phyloP scores from a whole-genome alignment of 53 echinoderm and acorn worm genomes.

The Echinometra lucunter region DNA sequence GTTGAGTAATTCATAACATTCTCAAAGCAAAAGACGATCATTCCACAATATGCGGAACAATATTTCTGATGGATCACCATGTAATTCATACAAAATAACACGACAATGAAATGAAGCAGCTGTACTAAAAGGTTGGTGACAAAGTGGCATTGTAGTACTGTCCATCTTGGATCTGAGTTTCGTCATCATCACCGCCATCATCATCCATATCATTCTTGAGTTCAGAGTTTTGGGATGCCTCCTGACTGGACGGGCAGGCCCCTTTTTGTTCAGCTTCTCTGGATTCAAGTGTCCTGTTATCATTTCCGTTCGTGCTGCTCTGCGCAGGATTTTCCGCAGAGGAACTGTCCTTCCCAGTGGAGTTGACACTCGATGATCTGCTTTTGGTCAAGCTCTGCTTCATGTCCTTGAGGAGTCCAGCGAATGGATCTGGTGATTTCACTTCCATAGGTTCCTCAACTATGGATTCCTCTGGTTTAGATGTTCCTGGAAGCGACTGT shows the following conservation, averaged over 20 bases:
- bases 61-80: not conserved
- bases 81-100: not conserved
- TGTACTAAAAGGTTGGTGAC: constrained; percentile 55
- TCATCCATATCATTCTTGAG: not conserved
- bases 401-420: constrained; percentile 65
- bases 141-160: constrained; percentile 40
- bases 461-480: not conserved
- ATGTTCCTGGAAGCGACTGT: not conserved
- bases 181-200: constrained; percentile 37
- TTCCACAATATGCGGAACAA: not conserved
- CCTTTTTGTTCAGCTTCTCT: constrained; percentile 1
- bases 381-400: constrained; percentile 55
- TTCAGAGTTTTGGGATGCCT: not conserved
- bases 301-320: not conserved
- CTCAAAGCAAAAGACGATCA: not conserved
- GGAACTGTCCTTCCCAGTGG: constrained; percentile 6
- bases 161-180: constrained; percentile 61
- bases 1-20: not conserved
- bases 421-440: constrained; percentile 58
- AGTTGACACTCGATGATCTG: constrained; percentile 62
- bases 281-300: constrained; percentile 45
- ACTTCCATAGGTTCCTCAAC: constrained; percentile 33
- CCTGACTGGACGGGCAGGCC: not conserved
- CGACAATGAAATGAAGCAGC: not conserved
- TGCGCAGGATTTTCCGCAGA: not conserved